Evolutionary conservation across 2,888 invertebrate genomes (phyloP), one percentile per base, ranked within the genome.

Genomic region (Sarcophaga rosellei): DNA sequence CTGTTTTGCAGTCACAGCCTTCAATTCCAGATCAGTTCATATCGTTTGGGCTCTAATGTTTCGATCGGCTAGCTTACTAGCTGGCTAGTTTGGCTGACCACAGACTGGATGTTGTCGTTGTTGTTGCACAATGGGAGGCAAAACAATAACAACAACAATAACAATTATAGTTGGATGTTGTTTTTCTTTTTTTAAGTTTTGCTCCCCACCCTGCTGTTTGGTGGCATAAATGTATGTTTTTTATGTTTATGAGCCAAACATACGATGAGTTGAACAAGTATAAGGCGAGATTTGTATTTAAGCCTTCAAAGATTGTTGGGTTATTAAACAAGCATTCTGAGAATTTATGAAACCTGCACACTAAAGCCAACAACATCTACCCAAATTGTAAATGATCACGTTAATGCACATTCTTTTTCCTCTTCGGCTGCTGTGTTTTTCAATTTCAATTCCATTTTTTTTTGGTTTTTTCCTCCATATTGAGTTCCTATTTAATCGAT

Each of bases 91-190:
- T 61, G 61, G 45, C 21, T 70, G 61, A 20, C 10, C 53, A 59
- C 53, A 59, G 45, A 73, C 76, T 72, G 53, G 66, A 79, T 66
- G 79, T 70, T 86, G 63, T 70, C 57, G 47, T 77, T 76, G 57
- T 59, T 35, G 20, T 82, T 69, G 63, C 86, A 76, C 86, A 86
- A 86, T 86, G 86, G 86, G 86, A 86, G 86, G 86, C 79, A 85
- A 65, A 53, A 81, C 66, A 84, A 69, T 59, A 72, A 35, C 35
- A 35, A 35, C 35, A 35, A 35, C 35, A 35, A 8, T 1, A 8
- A 35, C 35, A 77, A 84, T 75, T 15, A 80, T 80, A 84, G 79
- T 85, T 85, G 53, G 5, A 17, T 53, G 12, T 53, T 53, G 12
- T 53, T 53, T 4, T 53, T 53, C 15, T 53, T 53, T 53, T 53